Evolutionary conservation across 1,140 invertebrate species (phyloP), one percentile per base, ranked within the genome.

Genomic region (Hermetia illucens): DNA sequence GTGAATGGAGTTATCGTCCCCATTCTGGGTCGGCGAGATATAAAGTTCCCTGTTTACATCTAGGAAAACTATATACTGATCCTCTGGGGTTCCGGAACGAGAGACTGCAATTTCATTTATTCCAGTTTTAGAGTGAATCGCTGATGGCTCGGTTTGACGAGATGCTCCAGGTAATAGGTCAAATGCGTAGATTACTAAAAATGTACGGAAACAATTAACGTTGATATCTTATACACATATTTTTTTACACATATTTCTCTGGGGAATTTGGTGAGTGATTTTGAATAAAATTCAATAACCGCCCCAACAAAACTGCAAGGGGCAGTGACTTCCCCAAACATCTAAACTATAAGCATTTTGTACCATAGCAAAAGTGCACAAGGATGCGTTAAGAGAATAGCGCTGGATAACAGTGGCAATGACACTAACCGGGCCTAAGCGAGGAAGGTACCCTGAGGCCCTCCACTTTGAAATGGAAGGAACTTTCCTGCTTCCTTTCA

Each of bases 21-120:
- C 69, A 13, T 70, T 67, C 24, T 72, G 61, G 13, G 86, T 70
- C 24, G 75, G 65, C 2, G 75, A 68, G 8, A 92, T 55, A 54
- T 75, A 87, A 0, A 92, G 60, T 52, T 93, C 86, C 41, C 74
- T 69, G 55, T 88, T 89, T 45, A 68, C 70, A 61, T 94, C 89
- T 19, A 92, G 68, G 33, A 92, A 66, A 1, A 84, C 82, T 19
- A 91, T 52, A 44, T 77, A 72, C 39, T 84, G 64, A 47, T 86
- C 79, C 17, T 64, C 51, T 55, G 3, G 70, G 4, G 31, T 66
- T 2, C 82, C 82, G 44, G 75, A 72, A 46, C 86, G 75, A 58
- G 84, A 83, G 19, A 91, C 55, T 4, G 75, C 72, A 13, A 91
- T 58, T 51, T 82, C 74, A 8, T 71, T 59, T 20, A 88, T 65